Evolutionary conservation across 2,797 vertebrate species (phyloP).

Genomic region (Schizothorax lantsangensis): DNA sequence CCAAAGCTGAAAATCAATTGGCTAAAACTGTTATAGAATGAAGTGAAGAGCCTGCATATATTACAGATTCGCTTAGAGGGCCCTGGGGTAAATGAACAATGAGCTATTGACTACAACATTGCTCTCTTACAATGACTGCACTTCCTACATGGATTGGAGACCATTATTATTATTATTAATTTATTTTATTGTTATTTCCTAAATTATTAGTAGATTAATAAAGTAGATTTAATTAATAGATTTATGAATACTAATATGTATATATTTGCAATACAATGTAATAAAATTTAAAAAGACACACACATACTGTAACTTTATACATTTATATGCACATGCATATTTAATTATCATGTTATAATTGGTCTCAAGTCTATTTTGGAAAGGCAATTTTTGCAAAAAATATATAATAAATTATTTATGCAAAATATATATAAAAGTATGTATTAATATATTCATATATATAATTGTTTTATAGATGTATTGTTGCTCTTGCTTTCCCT

Average conservation of each 20-base stretch:
- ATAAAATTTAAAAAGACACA: not conserved
- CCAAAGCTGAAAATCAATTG: conserved; percentile 55
- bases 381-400: not conserved
- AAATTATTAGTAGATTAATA: too few relatives aligned
- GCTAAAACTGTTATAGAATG: conserved; percentile 55
- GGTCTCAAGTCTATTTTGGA: not conserved
- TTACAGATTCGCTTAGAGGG: conserved; percentile 43
- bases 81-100: conserved; percentile 30
- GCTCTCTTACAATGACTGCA: conserved; percentile 3
- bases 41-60: conserved; percentile 48
- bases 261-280: too few relatives aligned
- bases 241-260: too few relatives aligned
- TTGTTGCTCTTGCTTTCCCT: conserved; percentile 21
- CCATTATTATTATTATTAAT: not conserved
- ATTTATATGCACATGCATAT: too few relatives aligned
- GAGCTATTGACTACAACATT: conserved; percentile 18
- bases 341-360: not conserved
- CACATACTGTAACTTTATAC: too few relatives aligned
- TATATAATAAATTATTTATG: too few relatives aligned
- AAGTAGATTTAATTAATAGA: too few relatives aligned
- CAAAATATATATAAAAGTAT: too few relatives aligned
- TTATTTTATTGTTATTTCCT: too few relatives aligned
- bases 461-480: not conserved
- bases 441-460: not conserved
- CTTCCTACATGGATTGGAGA: conserved; percentile 20